Base-by-base conservation (phyloP, 2,113 vertebrate genomes). In the Sclerurus mexicanus region DNA sequence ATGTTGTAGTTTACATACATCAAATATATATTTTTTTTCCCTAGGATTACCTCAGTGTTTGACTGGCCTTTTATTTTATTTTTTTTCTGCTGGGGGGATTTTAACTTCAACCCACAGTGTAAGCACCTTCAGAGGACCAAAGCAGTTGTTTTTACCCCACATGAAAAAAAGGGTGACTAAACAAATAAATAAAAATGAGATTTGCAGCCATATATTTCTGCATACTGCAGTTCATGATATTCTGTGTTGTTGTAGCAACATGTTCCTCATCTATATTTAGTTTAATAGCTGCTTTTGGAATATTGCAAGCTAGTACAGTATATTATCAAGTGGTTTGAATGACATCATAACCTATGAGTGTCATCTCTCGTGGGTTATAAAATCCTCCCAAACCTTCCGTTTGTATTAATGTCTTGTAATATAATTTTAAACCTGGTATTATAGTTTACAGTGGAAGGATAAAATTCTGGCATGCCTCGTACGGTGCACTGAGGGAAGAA, bases 381-480 rank as follows among this genome's bases (percentile, higher is more conserved):
- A 95, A 96, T 91, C 90, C 94, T 96, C 93, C 91, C 94, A 95
- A 84, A 73, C 95, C 56, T 72, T 97, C 95, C n/a, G 50, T 90
- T 96, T 93, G 74, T 95, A 97, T 97, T 97, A 98, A 97, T 96
- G 89, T 94, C 95, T 73, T 94, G 93, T 97, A 97, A 97, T 98
- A 97, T 97, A 96, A 97, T 97, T 98, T 97, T 97, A 96, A 98
- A 97, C 92, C 86, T 91, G 88, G 80, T 92, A 96, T 97, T 97
- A 97, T 68, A 91, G 80, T 97, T 97, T 97, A 95, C 92, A 95
- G 93, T 83, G n/a, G 37, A 92, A 91, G 76, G 78, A 97, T 98
- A 90, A 95, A 85, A 95, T 94, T 64, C 66, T 94, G 90, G 94
- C 89, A 96, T 97, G 93, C 89, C 88, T 95, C 3, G 1, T 94